Base-by-base conservation (phyloP, 2,888 invertebrate species). In the Amphipyra berbera region DNA sequence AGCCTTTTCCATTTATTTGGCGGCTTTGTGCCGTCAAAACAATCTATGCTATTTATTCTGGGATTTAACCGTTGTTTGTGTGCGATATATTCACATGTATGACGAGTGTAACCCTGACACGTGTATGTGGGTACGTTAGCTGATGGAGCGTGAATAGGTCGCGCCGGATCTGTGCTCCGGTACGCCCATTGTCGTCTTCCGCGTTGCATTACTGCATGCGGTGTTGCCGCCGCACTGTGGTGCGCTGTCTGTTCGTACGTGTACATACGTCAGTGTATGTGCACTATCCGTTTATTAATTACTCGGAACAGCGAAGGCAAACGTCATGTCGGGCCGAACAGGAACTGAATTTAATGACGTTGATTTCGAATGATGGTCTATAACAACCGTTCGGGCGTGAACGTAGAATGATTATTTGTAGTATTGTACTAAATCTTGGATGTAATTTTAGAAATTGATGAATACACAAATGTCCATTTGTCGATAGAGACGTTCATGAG, bases 121-220 rank as follows among this genome's bases (percentile, higher is more conserved):
- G 68, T 69, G 79, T 68, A 64, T 68, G 71, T 70, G 73, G 79
- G 79, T 68, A 80, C 76, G 79, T 82, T 76, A 74, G 84, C 88
- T 88, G 91, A 92, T 94, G 92, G 89, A 88, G 87, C 92, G 90
- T 91, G 90, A 91, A 90, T 88, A 81, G 88, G 86, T 81, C 84
- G 84, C 77, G 75, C 89, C 93, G 94, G 94, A 94, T 87, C 89
- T 87, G 73, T 85, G 93, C 90, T 86, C 89, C 87, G 90, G 68
- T 90, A 91, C 83, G 79, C 84, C 87, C 86, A 90, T 91, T 93
- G 92, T 93, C 82, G 83, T 88, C 89, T 93, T 91, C 91, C 91
- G 91, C 82, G 84, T 87, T 83, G 85, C 88, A 83, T 84, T 81
- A 82, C 79, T 79, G 68, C 54, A 61, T 74, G 53, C 57, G 47